Evolutionary conservation across 2,113 vertebrate species (phyloP).

Genomic region (Pteronura brasiliensis): DNA sequence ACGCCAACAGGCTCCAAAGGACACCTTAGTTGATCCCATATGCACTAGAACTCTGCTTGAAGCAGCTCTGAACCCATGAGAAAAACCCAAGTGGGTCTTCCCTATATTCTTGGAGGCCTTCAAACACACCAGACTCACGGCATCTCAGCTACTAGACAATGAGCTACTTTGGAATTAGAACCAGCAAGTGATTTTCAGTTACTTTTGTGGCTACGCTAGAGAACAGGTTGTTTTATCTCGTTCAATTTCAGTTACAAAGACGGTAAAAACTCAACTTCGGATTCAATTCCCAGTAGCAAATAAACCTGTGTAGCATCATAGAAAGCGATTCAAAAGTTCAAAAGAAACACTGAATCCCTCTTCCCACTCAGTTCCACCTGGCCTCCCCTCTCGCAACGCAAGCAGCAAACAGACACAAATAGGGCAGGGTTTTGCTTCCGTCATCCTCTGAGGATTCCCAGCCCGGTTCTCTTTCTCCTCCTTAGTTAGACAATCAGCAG

Average conservation of each 20-base stretch:
- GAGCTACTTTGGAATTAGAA: background rate
- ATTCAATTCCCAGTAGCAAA: background rate
- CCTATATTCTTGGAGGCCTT: background rate
- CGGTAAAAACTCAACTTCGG: background rate
- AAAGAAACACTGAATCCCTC: background rate
- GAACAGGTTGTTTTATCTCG: background rate
- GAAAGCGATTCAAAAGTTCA: background rate
- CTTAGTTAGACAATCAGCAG: background rate
- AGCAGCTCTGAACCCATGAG: background rate
- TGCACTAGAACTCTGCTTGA: background rate
- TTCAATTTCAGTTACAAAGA: background rate
- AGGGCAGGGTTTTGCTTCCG: background rate
- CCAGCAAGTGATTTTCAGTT: background rate
- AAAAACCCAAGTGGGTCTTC: background rate
- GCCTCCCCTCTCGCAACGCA: background rate
- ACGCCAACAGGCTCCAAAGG: background rate
- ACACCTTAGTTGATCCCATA: background rate
- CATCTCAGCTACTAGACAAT: background rate
- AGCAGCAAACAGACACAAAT: background rate
- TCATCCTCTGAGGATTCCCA: background rate
- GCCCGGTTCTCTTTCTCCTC: background rate
- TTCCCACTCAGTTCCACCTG: background rate
- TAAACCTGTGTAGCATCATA: background rate
- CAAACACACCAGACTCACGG: background rate
- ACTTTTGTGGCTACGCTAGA: background rate